Conservation (phyloP, 2,113 vertebrate species). For the Oenanthe melanoleuca region DNA sequence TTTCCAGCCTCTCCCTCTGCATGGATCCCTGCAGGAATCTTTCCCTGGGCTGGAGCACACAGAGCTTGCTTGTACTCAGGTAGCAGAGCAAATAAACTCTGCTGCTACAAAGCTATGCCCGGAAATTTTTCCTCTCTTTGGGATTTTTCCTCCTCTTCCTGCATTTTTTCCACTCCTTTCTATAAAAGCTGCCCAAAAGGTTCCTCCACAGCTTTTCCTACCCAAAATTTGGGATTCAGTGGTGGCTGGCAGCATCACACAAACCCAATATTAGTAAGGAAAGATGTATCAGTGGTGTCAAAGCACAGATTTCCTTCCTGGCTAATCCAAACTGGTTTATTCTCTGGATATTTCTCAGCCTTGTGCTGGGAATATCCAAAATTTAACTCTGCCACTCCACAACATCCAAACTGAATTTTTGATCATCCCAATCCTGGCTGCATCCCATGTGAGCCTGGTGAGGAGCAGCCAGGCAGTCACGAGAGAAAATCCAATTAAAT, state of each 20-base stretch:
- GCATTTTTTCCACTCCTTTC: background rate
- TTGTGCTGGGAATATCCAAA: accelerated
- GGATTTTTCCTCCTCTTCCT: background rate
- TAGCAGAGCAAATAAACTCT: constrained; percentile 30
- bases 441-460: background rate
- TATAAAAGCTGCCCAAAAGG: background rate
- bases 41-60: background rate
- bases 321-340: background rate
- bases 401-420: background rate
- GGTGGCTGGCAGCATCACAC: accelerated
- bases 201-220: background rate
- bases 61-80: background rate
- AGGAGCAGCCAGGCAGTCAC: background rate
- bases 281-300: background rate
- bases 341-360: background rate
- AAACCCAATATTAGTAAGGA: background rate
- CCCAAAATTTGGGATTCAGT: background rate
- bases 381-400: background rate
- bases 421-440: background rate
- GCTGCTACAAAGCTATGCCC: background rate
- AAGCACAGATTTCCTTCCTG: background rate
- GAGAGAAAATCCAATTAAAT: constrained; percentile 9
- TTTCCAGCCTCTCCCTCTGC: background rate
- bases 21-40: background rate
- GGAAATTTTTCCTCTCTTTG: background rate